A percentile compares a stretch with the other conserved stretches of the same genome.
These are phyloP conservation scores for Telenomus remus DNA, from an alignment of 1,140 invertebrate species.

Conservation along the genomic window DNA sequence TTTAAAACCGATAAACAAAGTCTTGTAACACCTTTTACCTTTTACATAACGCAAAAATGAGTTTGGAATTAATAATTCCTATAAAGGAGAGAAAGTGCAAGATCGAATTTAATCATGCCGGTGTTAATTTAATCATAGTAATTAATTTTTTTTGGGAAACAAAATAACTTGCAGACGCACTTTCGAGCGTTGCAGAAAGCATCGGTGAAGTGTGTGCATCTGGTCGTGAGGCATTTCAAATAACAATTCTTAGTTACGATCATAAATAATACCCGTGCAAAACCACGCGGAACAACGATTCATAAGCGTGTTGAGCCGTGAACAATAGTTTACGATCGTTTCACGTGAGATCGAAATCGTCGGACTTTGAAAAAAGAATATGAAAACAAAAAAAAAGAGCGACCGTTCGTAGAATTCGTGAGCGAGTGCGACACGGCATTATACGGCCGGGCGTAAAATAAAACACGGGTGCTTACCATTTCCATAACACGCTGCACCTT, in stretches of 20 bases:
- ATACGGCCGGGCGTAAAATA: constrained; percentile 37
- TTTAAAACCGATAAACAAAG: no score
- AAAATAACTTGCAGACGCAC: no score
- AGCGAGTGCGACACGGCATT: constrained; percentile 15
- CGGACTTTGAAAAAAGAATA: no score
- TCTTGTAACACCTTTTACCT: no score
- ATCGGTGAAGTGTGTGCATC: not conserved
- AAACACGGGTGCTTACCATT: constrained; percentile 35
- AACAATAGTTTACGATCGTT: constrained; percentile 33
- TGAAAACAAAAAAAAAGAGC: constrained; percentile 12
- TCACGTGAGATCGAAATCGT: constrained; percentile 35
- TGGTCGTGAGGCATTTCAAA: not conserved
- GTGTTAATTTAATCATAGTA: no score
- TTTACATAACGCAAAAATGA: no score
- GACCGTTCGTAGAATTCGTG: constrained; percentile 31
- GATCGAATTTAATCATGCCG: no score
- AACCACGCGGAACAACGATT: constrained; percentile 17
- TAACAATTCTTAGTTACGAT: constrained; percentile 5
- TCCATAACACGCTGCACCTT: constrained; percentile 33
- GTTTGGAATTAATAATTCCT: no score
- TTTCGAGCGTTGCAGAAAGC: no score
- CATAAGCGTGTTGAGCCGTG: constrained; percentile 10
- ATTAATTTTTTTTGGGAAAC: no score
- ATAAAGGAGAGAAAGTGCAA: no score
- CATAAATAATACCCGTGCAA: constrained; percentile 41